Base-by-base conservation (phyloP, 2,113 vertebrate species). In the Syngnathoides biaculeatus region DNA sequence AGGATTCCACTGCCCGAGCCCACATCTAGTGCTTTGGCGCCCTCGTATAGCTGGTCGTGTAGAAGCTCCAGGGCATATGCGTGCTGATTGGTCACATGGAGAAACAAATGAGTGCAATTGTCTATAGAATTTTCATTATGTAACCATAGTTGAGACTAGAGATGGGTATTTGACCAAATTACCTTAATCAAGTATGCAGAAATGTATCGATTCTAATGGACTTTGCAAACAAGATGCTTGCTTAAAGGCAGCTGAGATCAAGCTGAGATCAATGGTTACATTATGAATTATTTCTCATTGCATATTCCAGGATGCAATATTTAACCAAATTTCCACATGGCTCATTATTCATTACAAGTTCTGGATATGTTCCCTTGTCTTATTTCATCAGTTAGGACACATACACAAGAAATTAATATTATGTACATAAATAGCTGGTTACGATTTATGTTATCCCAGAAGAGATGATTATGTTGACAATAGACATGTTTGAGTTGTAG, bases 1-100 rank as follows among this genome's bases (percentile, higher is more conserved):
- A 99, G 94, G 84, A 98, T 98, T 69, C 97, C 97, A 77, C 96
- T 98, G 88, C 97, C 97, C 50, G 97, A 99, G 76, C 97, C 97
- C 35, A 99, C 97, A 77, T 99, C 97, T 66, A 99, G 92, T 71
- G 97, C 97, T 88, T 96, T 98, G 68, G 95, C 97, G 79, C 96
- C 96, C 66, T 99, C 97, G 26, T 96, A 91, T 80, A 99, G 86
- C 39, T 98, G 97, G 73, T 99, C 97, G 24, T 94, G 95, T 4
- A 99, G 92, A 50, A 99, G 93, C 91, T 99, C 97, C 90, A 99
- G 87, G 67, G 97, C 97, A 59, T 98, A 98, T 1, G 97, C 97
- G 52, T 99, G 97, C 97, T 99, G 72, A 27, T 27, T 47, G 64
- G 64, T 13, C 17, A 19, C 19, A 14, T 5, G 3, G 45, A 65